Evolutionary conservation across 2,888 invertebrate species (phyloP), one percentile per base, ranked within the genome.

Genomic region (Lepas anatifera): DNA sequence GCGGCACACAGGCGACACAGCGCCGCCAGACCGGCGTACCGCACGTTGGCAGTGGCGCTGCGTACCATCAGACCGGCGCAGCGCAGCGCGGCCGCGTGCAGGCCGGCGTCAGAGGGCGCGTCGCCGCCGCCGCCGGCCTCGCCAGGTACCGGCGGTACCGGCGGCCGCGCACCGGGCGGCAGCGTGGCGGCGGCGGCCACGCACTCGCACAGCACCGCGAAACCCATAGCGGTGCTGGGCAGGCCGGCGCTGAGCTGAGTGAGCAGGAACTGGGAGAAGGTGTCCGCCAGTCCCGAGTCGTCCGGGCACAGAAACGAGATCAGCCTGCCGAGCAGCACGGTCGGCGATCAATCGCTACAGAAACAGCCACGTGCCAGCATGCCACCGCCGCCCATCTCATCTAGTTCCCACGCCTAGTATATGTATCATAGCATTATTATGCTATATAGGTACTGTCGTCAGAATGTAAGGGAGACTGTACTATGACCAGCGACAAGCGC

Each of bases 81-180:
- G 58, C 58, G 58, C 18, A 58, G 58, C 58, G 58, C 58, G 18
- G 58, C 58, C 32, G 58, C 35, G 35, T 58, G 58, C 58, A 58
- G 58, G 27, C 27, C 25, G 27, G 1, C 27, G 50, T 25, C 50
- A 22, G 58, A 10, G 7, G 58, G 3, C 32, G 58, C 6, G 29
- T 10, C 32, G 32, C 25, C 35, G 35, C 58, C 58, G 58, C 58
- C 58, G 58, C 22, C 58, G 58, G 6, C 22, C n/a, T n/a, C n/a
- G n/a, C n/a, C n/a, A n/a, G n/a, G n/a, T n/a, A n/a, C n/a, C 29
- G 52, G 52, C 32, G 58, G 35, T 22, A 7, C 32, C 18, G 58
- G 18, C 32, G 32, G 11, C 8, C 39, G 39, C 39, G 8, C 8
- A 13, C 13, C 41, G 8, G 58, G 58, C 16, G 58, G 58, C 58